Base-by-base conservation (phyloP, 1,140 invertebrate genomes). In the Zaprionus tsacasi region DNA sequence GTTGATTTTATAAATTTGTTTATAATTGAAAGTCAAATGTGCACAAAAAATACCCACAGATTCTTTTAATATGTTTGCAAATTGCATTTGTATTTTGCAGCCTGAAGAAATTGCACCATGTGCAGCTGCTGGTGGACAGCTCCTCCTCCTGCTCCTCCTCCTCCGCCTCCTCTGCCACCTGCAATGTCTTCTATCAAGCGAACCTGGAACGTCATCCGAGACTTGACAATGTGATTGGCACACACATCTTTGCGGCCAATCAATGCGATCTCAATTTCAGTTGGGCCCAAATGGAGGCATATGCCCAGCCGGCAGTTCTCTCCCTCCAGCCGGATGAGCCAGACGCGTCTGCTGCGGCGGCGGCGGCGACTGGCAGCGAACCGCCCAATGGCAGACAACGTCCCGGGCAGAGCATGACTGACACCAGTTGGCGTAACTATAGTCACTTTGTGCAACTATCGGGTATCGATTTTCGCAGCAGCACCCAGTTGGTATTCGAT, bases 231-330 rank as follows among this genome's bases (percentile, higher is more conserved):
- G 85, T 91, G 76, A 92, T 92, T 86, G 90, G 90, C 78, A 91
- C 92, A 73, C 64, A 75, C 60, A 81, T 76, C 72, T 92, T 92
- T 85, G 74, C 72, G 56, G 70, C 81, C 60, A 92, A 92, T 92
- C 92, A 93, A 81, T 92, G 89, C 70, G 92, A 92, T 89, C 79
- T 93, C 55, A 91, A 92, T 87, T 92, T 91, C 67, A 77, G 90
- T 25, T 93, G 92, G 92, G 87, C 91, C 35, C 91, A 88, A 72
- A 92, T 92, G 86, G 92, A 92, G 54, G 76, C 59, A 21, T 76
- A 87, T 15, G 75, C 82, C 43, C 72, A 64, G 52, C 48, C 67
- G 12, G 21, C 64, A 35, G 27, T 52, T 21, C 1, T 21, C 21
- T 36, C 38, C 69, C 33, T 33, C 25, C 15, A 38, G 17, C 2